Conservation (phyloP, 2,113 vertebrate species). For the Poeciliopsis prolifica region DNA sequence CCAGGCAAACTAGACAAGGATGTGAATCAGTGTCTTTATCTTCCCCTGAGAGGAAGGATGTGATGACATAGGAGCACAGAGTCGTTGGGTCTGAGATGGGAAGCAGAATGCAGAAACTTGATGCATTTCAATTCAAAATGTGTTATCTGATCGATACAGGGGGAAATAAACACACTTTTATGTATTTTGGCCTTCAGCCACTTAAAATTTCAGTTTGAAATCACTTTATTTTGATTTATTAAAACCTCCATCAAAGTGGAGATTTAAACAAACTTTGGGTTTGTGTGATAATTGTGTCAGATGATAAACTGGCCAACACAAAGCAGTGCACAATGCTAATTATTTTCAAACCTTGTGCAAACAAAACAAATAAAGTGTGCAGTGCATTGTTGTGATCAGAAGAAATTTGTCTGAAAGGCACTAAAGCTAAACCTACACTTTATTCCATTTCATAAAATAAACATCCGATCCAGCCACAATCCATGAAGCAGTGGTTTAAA, state of each 20-base stretch:
- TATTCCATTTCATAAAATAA: too few species aligned
- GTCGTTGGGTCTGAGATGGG: conserved; percentile 16
- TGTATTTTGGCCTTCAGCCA: too few species aligned
- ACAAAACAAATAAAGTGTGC: not conserved
- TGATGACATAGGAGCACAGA: conserved; percentile 22
- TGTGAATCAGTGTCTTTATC: conserved; percentile 41
- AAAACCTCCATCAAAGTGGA: too few species aligned
- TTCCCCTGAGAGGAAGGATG: conserved; percentile 27
- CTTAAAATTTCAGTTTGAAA: too few species aligned
- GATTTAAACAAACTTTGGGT: too few species aligned
- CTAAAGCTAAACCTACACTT: not conserved
- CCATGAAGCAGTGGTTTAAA: not conserved
- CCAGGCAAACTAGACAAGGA: conserved; percentile 54
- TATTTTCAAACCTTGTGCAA: not conserved
- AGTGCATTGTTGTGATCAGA: not conserved
- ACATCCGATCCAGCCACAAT: not conserved
- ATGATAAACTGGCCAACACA: not conserved
- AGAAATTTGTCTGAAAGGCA: not conserved
- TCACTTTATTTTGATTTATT: too few species aligned
- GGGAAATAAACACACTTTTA: too few species aligned
- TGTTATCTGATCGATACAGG: not conserved
- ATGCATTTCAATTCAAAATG: conserved; percentile 46
- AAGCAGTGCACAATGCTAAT: not conserved
- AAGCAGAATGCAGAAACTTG: conserved; percentile 9
- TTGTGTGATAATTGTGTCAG: too few species aligned